Evolutionary conservation across 2,113 vertebrate species (phyloP), one percentile per base, ranked within the genome.

Genomic region (Mola mola): DNA sequence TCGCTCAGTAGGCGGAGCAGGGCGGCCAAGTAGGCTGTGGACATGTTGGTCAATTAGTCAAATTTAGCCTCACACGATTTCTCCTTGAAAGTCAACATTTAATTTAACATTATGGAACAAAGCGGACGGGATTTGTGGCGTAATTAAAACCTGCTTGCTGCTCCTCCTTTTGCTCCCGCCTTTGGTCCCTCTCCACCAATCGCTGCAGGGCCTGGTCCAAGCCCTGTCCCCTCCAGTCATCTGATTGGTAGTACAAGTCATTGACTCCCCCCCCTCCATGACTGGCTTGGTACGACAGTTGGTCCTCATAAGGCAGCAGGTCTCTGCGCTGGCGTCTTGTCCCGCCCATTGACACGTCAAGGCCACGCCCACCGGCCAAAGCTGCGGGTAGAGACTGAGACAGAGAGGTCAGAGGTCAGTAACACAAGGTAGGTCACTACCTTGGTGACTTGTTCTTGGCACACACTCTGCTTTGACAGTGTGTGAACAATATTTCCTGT

Each of bases 111-210:
- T n/a, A n/a, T n/a, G n/a, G n/a, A n/a, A n/a, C n/a, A n/a, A n/a
- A n/a, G n/a, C n/a, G 15, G 13, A 15, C 11, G 15, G 11, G 12
- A 15, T 36, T 5, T 15, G 33, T 36, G 5, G 13, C 12, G 12
- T 36, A 5, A 28, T 28, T 8, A 28, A 15, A 7, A 88, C 88
- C 88, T 3, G 72, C 64, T 56, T 47, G 51, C 62, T 84, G 77
- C 34, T 78, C 75, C 52, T 84, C 86, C 8, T 81, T 79, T 22
- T 74, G 70, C 41, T 93, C 91, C 55, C 83, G 79, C 46, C 88
- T 85, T 76, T 92, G 88, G 28, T 92, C 89, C 26, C 83, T 92
- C 71, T 94, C 92, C 66, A 91, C 77, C 84, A 94, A 66, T 50
- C 66, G 90, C 81, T 92, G 92, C 10, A 94, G 78, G 15, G 93